A percentile compares a stretch with the other conserved stretches of the same genome.
Evolutionary conservation across 1,140 invertebrate species (phyloP).

Genomic region (Globodera ellingtonae): DNA sequence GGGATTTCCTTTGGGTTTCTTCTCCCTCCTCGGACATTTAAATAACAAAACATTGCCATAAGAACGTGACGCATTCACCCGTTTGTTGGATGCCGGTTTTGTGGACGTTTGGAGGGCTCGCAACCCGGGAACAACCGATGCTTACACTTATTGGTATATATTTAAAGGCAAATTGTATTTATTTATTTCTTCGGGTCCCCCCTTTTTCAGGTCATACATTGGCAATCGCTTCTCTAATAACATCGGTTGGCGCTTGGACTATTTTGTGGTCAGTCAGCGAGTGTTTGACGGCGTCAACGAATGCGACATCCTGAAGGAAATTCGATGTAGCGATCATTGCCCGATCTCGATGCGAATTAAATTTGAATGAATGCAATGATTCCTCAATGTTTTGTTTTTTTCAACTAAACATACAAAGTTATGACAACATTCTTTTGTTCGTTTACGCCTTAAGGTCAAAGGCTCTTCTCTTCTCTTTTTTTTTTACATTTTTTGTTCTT

Average conservation of each 20-base stretch:
- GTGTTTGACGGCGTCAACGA: slow-evolving; percentile 79
- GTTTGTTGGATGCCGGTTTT: slow-evolving; percentile 78
- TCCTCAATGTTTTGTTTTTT: too few relatives aligned
- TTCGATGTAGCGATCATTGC: slow-evolving; percentile 79
- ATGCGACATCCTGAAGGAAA: slow-evolving; percentile 69
- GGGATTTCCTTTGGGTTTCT: not conserved
- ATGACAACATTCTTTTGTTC: too few relatives aligned
- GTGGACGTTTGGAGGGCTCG: slow-evolving; percentile 85
- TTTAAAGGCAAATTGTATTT: not conserved
- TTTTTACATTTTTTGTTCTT: too few relatives aligned
- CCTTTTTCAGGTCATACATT: slow-evolving; percentile 72
- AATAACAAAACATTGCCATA: not conserved
- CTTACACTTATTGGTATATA: slow-evolving; percentile 88
- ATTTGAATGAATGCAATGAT: not conserved
- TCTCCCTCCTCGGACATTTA: too few relatives aligned
- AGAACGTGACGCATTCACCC: slow-evolving; percentile 86
- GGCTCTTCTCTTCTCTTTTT: too few relatives aligned
- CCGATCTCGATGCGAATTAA: slow-evolving; percentile 70
- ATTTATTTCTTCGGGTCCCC: too few relatives aligned
- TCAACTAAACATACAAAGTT: too few relatives aligned
- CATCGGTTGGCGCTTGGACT: slow-evolving; percentile 94
- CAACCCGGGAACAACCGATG: slow-evolving; percentile 80
- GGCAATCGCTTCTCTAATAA: slow-evolving; percentile 81
- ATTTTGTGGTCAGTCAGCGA: slow-evolving; percentile 83
- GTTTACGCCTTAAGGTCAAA: too few relatives aligned